These are phyloP conservation scores for Myotis findleyi DNA, from an alignment of 2,797 vertebrate species.

Conservation along the genomic window DNA sequence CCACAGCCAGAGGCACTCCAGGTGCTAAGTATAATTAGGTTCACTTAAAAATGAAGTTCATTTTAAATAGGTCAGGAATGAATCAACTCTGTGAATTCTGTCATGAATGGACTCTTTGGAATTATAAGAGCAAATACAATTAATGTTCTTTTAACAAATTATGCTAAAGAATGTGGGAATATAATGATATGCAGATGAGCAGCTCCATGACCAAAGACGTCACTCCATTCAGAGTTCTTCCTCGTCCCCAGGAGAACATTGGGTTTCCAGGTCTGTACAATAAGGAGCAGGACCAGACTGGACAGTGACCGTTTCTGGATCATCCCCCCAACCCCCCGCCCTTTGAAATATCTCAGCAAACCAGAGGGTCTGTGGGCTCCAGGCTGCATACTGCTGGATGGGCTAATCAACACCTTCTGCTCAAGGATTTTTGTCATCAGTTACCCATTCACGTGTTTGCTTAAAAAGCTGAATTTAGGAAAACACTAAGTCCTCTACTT, in stretches of 20 bases:
- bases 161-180: background rate
- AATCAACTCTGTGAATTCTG: background rate
- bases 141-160: background rate
- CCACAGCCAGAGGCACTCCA: background rate
- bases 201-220: fast-evolving
- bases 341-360: background rate
- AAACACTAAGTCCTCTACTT: background rate
- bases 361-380: background rate
- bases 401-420: background rate
- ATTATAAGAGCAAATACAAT: background rate
- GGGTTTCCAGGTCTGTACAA: background rate
- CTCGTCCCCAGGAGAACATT: no score
- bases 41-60: background rate
- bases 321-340: fast-evolving
- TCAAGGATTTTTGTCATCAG: background rate
- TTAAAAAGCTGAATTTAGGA: background rate
- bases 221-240: fast-evolving
- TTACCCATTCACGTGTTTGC: background rate
- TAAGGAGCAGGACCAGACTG: background rate
- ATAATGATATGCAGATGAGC: fast-evolving
- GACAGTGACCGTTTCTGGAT: background rate
- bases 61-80: background rate
- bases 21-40: background rate
- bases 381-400: background rate
- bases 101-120: background rate